A percentile compares a stretch with the other conserved stretches of the same genome.
These are phyloP conservation scores for Aporrectodea caliginosa DNA, from an alignment of 1,140 invertebrate species.

Conservation along the genomic window DNA sequence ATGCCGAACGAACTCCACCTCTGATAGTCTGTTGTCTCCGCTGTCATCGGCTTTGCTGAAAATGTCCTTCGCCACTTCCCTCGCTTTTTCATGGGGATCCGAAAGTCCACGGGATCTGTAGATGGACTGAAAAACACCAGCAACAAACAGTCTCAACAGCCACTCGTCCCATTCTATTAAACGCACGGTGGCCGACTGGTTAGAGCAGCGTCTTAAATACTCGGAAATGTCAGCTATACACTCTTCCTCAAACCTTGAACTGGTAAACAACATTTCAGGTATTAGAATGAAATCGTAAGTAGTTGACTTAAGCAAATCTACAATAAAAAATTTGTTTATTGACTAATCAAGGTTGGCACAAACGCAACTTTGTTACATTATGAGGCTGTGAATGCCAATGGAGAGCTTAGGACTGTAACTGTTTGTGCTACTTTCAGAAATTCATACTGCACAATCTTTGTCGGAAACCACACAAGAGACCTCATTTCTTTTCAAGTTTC, in stretches of 20 bases:
- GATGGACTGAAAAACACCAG: neutral
- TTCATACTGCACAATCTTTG: too few species aligned
- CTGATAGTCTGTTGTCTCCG: neutral
- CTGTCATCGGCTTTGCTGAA: slow-evolving; percentile 13
- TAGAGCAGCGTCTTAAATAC: neutral
- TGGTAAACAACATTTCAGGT: neutral
- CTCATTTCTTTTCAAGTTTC: too few species aligned
- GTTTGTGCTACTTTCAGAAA: too few species aligned
- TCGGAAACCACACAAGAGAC: too few species aligned
- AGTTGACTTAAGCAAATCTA: too few species aligned
- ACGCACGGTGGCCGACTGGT: too few species aligned
- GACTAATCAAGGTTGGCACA: too few species aligned
- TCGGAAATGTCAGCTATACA: neutral
- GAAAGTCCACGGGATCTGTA: slow-evolving; percentile 6
- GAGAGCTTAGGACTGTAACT: too few species aligned
- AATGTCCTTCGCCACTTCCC: neutral
- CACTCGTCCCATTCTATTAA: neutral
- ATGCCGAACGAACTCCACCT: slow-evolving; percentile 4
- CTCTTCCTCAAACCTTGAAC: neutral
- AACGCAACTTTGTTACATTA: too few species aligned
- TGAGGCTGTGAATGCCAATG: too few species aligned
- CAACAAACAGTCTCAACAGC: neutral
- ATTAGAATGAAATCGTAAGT: too few species aligned
- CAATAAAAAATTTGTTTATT: neutral
- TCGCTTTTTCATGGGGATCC: neutral